Evolutionary conservation across 92 coral and sea anemone species (phyloP), one percentile per base, ranked within the genome.

Genomic region (Zoanthus sociatus): DNA sequence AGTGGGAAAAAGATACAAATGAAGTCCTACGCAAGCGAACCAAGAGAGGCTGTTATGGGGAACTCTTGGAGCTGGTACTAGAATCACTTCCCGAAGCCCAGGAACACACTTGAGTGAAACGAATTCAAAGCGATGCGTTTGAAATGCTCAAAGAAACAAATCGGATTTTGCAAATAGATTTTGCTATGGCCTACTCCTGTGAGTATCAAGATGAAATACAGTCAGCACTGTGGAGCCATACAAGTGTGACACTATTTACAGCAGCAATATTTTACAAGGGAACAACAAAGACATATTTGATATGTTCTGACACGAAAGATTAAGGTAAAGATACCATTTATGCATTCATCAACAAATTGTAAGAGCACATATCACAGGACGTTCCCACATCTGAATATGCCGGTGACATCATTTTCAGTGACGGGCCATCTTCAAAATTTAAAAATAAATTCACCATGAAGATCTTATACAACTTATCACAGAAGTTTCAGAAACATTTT

Each of bases 61-160:
- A 86, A 86, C 89, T 86, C 67, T 56, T 86, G 64, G 72, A 86
- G 69, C 87, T 81, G 56, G 82, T 88, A 14, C 55, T 88, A 30
- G 71, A 88, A 84, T 79, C 82, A 88, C 91, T 88, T 68, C 87
- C 91, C 44, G 87, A 87, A 54, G 90, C 90, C 73, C 90, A 87
- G 84, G 91, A 88, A 77, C 91, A 88, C 51, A 88, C 87, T 53
- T 73, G 90, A 21, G 87, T 88, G 56, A 87, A 26, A 26, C 0
- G 26, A 26, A 26, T 26, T 0, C 26, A 26, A 26, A 26, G 26
- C 26, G 26, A 26, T 87, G 87, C 87, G 14, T 87, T 86, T 86
- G 87, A 78, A 79, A 53, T 37, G 26, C 75, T 78, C 45, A 85
- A 85, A 51, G 88, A 85, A 85, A 53, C 70, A 31, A 67, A 83